These are phyloP conservation scores for Suncus etruscus DNA, from an alignment of 2,113 vertebrate genomes.

Conservation along the genomic window DNA sequence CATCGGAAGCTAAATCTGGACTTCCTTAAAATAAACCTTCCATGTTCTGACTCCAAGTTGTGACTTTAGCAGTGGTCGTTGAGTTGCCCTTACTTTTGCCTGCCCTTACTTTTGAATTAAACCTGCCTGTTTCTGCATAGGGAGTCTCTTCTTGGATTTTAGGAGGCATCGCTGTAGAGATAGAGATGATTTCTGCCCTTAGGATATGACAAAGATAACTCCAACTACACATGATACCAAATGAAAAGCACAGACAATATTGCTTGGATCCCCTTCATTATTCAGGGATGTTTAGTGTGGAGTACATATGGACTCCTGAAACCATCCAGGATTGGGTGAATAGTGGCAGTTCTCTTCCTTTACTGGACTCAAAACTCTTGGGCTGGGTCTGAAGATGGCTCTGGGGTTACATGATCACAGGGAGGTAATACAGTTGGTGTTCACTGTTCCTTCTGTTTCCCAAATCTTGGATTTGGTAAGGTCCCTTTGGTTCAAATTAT, in stretches of 20 bases:
- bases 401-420: constrained; percentile 7
- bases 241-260: neutral
- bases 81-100: neutral
- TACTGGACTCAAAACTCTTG: neutral
- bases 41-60: neutral
- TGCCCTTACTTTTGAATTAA: neutral
- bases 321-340: neutral
- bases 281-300: neutral
- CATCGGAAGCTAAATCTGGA: neutral
- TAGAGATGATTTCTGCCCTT: constrained; percentile 12
- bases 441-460: neutral
- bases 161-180: neutral
- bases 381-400: neutral
- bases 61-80: neutral
- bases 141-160: neutral
- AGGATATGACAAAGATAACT: neutral
- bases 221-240: neutral
- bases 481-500: constrained; percentile 46
- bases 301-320: constrained; percentile 32
- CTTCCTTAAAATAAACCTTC: neutral
- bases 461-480: constrained; percentile 35
- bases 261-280: neutral
- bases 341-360: neutral
- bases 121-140: neutral
- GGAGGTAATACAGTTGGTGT: constrained; percentile 32